A percentile compares a stretch with the other conserved stretches of the same genome.
Evolutionary conservation across 2,888 invertebrate genomes (phyloP).

Genomic region (Resseliella maxima): DNA sequence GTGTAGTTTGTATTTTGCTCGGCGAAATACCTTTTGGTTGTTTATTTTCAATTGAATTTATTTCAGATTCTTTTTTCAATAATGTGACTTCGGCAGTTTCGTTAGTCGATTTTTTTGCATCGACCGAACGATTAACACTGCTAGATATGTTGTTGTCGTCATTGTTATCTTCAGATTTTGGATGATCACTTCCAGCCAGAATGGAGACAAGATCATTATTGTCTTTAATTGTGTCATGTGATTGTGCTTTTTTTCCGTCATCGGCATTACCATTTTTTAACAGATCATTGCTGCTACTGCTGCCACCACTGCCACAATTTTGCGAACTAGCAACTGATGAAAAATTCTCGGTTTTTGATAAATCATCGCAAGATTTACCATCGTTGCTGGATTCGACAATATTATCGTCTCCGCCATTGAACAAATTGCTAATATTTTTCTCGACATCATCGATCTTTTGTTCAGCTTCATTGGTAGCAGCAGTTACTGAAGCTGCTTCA

Average conservation of each 20-base stretch:
- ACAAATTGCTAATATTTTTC: conserved; percentile 46
- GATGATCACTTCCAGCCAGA: not conserved
- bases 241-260: not conserved
- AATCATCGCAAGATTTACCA: not conserved
- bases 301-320: no score
- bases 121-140: not conserved
- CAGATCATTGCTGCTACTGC: not conserved
- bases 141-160: conserved; percentile 5
- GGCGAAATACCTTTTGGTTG: conserved; percentile 58
- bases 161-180: no score
- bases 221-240: not conserved
- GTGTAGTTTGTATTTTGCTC: conserved; percentile 58
- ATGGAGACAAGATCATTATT: conserved; percentile 13
- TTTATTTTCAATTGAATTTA: conserved; percentile 58
- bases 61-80: not conserved
- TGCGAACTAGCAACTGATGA: not conserved
- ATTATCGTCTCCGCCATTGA: conserved; percentile 38
- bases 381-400: not conserved
- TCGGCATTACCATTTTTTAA: conserved; percentile 30
- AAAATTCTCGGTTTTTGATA: not conserved
- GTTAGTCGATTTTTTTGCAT: not conserved
- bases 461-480: conserved; percentile 28
- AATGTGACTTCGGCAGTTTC: not conserved
- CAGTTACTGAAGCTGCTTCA: not conserved
- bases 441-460: conserved; percentile 45